Percentiles rank a stretch among this genome's conserved stretches.
Conservation (phyloP, 2,797 vertebrate species). For the Morus bassanus region DNA sequence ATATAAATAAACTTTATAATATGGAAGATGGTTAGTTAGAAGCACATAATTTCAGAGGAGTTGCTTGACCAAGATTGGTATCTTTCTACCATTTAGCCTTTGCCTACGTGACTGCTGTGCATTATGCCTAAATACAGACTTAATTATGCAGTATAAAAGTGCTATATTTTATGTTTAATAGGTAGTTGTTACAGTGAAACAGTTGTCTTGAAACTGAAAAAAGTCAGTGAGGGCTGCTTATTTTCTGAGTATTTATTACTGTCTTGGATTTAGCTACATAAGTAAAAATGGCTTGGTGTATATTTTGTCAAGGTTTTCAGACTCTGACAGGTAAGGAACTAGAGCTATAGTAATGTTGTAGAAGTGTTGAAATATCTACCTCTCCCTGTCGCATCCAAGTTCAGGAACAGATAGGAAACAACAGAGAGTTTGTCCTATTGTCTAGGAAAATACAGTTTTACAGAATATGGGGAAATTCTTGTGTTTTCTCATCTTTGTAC, state of each 20-base stretch:
- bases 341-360: not conserved
- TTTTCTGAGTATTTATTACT: not conserved
- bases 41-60: slow-evolving; percentile 50
- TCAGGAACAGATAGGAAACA: not conserved
- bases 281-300: not conserved
- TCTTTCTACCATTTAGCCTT: not conserved
- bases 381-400: not conserved
- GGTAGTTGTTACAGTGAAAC: not conserved
- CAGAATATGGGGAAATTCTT: not conserved
- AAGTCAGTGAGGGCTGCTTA: not conserved
- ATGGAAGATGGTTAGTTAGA: not conserved
- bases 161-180: not conserved
- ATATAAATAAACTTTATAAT: slow-evolving; percentile 22
- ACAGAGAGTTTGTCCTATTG: not conserved
- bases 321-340: not conserved
- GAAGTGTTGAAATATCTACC: not conserved
- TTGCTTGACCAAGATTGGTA: slow-evolving; percentile 38
- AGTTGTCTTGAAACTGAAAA: not conserved
- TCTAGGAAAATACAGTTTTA: not conserved
- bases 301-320: not conserved
- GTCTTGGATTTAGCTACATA: not conserved
- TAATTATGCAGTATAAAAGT: slow-evolving; percentile 24
- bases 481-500: not conserved
- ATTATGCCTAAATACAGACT: slow-evolving; percentile 32
- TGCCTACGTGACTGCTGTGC: not conserved